These are phyloP conservation scores for Ctenosaura bakeri DNA, from an alignment of 2,797 vertebrate species.

Conservation along the genomic window DNA sequence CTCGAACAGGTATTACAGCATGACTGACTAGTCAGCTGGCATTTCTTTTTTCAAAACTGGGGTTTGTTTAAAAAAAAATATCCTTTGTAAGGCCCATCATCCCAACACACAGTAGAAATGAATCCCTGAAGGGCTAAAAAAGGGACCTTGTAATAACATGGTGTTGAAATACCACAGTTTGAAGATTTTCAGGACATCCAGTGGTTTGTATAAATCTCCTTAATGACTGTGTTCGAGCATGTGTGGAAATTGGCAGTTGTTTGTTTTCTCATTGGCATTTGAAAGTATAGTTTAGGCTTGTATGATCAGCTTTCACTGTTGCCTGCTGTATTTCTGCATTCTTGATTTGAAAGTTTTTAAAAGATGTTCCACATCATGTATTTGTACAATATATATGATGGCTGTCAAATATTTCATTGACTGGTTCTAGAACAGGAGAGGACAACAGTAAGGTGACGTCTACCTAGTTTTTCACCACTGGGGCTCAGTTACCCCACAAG, in stretches of 20 bases:
- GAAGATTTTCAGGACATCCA: background rate
- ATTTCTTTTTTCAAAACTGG: background rate
- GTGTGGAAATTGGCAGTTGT: background rate
- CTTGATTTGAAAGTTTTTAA: background rate
- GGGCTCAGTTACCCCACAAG: no score
- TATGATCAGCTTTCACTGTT: no score
- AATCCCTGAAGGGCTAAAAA: background rate
- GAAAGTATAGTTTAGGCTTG: background rate
- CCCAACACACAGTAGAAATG: constrained; percentile 13
- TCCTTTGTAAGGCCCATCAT: background rate
- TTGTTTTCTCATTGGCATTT: background rate
- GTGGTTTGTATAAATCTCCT: background rate
- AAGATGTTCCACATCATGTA: background rate
- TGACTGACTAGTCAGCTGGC: background rate
- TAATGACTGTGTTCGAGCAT: background rate
- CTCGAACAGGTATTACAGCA: constrained; percentile 89
- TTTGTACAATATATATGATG: background rate
- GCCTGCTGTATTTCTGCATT: background rate
- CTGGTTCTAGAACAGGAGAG: no score
- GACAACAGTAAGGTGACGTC: no score
- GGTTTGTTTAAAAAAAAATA: background rate
- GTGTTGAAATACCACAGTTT: background rate
- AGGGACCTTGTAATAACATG: background rate
- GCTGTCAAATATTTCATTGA: background rate
- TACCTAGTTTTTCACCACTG: no score